Evolutionary conservation across 1,140 invertebrate genomes (phyloP).

Genomic region (Lithobius niger): DNA sequence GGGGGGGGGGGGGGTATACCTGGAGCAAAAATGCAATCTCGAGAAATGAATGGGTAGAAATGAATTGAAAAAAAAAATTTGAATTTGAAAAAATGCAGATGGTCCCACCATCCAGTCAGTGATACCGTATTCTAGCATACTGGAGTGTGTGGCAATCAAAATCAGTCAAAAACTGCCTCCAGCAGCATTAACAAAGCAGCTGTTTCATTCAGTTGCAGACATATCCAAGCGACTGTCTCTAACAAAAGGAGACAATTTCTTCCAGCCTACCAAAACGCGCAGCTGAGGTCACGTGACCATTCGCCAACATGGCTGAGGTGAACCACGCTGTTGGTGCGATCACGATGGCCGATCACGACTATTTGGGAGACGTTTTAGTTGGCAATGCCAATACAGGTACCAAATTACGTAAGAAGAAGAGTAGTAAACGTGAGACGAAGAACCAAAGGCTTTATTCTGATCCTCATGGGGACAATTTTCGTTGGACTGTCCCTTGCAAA

Average conservation of each 20-base stretch:
- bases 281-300: background rate
- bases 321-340: background rate
- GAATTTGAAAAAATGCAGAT: background rate
- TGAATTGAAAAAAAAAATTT: too few relatives aligned
- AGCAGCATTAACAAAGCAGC: background rate
- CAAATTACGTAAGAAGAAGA: background rate
- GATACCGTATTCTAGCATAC: background rate
- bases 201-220: background rate
- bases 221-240: background rate
- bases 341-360: too few relatives aligned
- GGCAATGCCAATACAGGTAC: background rate
- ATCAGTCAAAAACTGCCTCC: too few relatives aligned
- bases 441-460: background rate
- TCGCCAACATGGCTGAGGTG: background rate
- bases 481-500: background rate
- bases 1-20: too few relatives aligned
- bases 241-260: background rate
- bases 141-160: background rate
- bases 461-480: background rate
- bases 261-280: background rate
- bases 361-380: background rate
- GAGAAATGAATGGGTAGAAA: too few relatives aligned
- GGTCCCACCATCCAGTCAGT: background rate
- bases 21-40: too few relatives aligned
- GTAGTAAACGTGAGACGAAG: background rate